Conservation (phyloP, 2,888 invertebrate species). For the Melieria picta region DNA sequence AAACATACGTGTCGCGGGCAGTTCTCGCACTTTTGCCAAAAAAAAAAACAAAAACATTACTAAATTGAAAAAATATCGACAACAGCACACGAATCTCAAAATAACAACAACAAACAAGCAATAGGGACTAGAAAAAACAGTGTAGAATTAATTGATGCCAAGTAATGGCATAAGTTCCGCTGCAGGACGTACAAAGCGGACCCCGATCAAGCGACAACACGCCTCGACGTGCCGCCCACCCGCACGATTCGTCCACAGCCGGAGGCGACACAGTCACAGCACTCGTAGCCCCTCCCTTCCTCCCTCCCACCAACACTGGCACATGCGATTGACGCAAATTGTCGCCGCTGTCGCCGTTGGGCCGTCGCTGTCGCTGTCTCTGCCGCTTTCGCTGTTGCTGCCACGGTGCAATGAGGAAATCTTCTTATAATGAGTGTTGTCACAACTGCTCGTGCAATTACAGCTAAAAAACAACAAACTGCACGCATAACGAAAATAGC, state of each 20-base stretch:
- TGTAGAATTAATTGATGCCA: too few relatives aligned
- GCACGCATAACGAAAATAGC: constrained; percentile 15
- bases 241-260: too few relatives aligned
- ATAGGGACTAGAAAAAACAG: too few relatives aligned
- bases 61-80: neutral
- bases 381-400: neutral
- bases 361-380: neutral
- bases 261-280: too few relatives aligned
- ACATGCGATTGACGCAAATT: constrained; percentile 20
- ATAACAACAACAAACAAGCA: too few relatives aligned
- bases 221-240: neutral
- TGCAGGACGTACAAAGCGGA: neutral
- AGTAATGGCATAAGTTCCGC: neutral
- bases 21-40: neutral
- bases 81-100: too few relatives aligned
- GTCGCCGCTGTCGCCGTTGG: neutral
- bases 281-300: too few relatives aligned
- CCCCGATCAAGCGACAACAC: neutral
- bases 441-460: constrained; percentile 9
- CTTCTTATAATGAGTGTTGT: constrained; percentile 11
- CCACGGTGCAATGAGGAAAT: constrained; percentile 17
- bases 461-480: constrained; percentile 11
- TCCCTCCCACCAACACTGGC: neutral
- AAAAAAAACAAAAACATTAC: neutral
- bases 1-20: neutral